phyloP scores from a whole-genome alignment of 2,113 vertebrate species.

The Tupaia tana region DNA sequence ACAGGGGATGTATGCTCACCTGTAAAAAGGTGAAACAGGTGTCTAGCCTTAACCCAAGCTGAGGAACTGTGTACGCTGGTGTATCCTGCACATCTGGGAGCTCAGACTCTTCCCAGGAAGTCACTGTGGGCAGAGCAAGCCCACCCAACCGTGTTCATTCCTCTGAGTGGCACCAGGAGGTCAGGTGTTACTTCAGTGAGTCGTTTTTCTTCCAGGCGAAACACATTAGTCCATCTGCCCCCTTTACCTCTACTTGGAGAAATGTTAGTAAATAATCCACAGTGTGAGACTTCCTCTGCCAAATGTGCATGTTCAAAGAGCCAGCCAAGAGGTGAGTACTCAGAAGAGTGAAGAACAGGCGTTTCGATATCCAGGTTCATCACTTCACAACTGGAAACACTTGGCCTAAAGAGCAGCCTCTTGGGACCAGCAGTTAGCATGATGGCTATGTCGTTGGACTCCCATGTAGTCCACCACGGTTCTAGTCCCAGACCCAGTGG shows the following conservation, averaged over 20 bases:
- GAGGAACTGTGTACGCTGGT: no score
- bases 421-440: no score
- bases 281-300: neutral
- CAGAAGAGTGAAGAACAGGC: neutral
- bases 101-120: rapidly evolving
- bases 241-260: neutral
- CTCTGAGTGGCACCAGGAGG: neutral
- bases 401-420: neutral
- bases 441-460: no score
- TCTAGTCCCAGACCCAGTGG: no score
- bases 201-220: neutral
- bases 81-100: neutral
- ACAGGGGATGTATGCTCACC: neutral
- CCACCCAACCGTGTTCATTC: no score
- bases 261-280: neutral
- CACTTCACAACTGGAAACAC: neutral
- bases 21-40: neutral
- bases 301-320: neutral
- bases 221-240: neutral
- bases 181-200: neutral
- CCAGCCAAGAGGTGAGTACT: neutral
- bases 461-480: no score
- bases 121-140: neutral
- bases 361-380: neutral
- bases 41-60: neutral